A percentile compares a stretch with the other conserved stretches of the same genome.
phyloP scores from a whole-genome alignment of 2,888 invertebrate genomes.

The Holacanthella duospinosa region DNA sequence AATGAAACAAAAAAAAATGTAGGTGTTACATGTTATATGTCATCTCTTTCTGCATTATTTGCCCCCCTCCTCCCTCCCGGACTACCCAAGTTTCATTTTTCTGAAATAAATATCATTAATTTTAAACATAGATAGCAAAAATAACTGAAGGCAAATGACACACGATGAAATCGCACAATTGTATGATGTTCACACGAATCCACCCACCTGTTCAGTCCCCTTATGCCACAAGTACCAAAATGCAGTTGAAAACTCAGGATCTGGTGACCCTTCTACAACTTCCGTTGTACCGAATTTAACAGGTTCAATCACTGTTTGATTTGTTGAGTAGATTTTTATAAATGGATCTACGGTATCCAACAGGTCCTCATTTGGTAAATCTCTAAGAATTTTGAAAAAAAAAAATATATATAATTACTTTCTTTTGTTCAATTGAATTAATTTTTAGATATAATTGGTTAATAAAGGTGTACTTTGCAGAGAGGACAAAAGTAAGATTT shows the following conservation, averaged over 20 bases:
- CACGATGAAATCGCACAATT: background rate
- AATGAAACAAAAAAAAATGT: too few species aligned
- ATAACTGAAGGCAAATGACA: background rate
- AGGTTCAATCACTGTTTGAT: slow-evolving; percentile 15
- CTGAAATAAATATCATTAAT: too few species aligned
- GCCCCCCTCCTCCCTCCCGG: too few species aligned
- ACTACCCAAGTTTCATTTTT: too few species aligned
- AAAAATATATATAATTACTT: background rate
- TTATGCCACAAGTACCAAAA: slow-evolving; percentile 29
- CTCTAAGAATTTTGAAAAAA: slow-evolving; percentile 12
- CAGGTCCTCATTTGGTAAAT: background rate
- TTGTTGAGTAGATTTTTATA: slow-evolving; percentile 24
- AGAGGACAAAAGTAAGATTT: slow-evolving; percentile 30
- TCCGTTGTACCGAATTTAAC: slow-evolving; percentile 26
- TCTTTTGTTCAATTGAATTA: background rate
- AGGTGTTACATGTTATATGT: background rate
- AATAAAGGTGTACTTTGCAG: slow-evolving; percentile 29
- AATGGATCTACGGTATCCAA: slow-evolving; percentile 19
- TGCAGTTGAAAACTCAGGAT: slow-evolving; percentile 31
- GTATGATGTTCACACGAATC: background rate
- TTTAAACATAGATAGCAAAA: too few species aligned
- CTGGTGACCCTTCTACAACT: slow-evolving; percentile 20
- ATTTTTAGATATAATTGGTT: too few species aligned
- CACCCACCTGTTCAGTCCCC: slow-evolving; percentile 18
- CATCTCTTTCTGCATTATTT: too few species aligned